Evolutionary conservation across 2,113 vertebrate species (phyloP), one percentile per base, ranked within the genome.

Genomic region (Monopterus albus): DNA sequence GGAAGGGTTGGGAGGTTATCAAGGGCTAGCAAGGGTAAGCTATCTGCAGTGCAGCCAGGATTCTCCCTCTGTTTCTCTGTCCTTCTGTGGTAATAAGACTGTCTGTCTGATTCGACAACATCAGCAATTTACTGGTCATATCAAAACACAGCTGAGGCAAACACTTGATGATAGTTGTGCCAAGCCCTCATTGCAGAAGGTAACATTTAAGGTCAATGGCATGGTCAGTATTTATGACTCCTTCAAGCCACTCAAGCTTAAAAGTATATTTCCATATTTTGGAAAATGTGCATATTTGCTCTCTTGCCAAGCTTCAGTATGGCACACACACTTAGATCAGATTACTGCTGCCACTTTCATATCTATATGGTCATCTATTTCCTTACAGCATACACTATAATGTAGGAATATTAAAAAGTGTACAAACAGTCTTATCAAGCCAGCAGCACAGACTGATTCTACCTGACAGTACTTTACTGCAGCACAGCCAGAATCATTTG

Each of bases 1-100:
- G 36, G 38, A 50, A 28, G 57, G 51, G 45, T 36, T 10, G 7
- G 45, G 56, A 75, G 60, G 78, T 78, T 79, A 84, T 81, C 28
- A 39, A 43, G 57, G 58, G 52, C 74, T 84, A 13, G 15, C 2
- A 71, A 86, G 81, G 77, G 46, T 55, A 84, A 81, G 74, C 63
- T 64, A 69, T 79, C 42, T 47, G 52, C 67, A 66, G 47, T 47
- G 58, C 31, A 36, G 59, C n/a, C 47, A 50, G 35, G 36, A 61
- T 35, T 63, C 28, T 43, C 25, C 56, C n/a, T 43, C 18, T n/a
- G 21, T 6, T 42, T 49, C 46, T 43, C 15, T 36, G 51, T 55
- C 29, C 40, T n/a, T 58, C 53, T 20, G 21, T 49, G 50, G 10
- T 29, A 61, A 60, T 58, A 6, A 28, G 42, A 52, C 21, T n/a